These are phyloP conservation scores for Beroe forskalii DNA, from an alignment of 37 sponge, comb jelly and placozoan genomes.

Conservation along the genomic window DNA sequence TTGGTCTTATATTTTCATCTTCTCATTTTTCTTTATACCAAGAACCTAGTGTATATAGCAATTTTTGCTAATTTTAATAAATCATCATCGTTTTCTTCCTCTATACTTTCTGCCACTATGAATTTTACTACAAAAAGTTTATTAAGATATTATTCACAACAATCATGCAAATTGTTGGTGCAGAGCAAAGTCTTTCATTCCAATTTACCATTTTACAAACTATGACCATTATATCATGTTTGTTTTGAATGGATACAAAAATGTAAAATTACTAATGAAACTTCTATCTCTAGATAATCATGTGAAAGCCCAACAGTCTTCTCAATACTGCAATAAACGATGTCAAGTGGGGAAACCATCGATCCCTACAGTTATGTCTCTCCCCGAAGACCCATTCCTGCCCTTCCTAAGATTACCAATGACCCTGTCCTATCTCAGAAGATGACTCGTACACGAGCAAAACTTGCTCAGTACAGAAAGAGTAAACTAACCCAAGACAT, in stretches of 20 bases:
- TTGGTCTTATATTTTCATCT: too few relatives aligned
- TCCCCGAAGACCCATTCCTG: constrained; percentile 34
- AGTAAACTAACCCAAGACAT: constrained; percentile 59
- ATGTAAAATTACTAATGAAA: neutral
- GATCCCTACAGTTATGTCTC: constrained; percentile 59
- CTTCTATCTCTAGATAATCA: neutral
- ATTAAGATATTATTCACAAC: too few relatives aligned
- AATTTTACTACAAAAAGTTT: too few relatives aligned
- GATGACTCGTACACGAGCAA: constrained; percentile 34
- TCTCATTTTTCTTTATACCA: too few relatives aligned
- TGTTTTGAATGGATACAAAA: neutral
- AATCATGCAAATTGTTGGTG: too few relatives aligned
- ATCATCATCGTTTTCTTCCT: too few relatives aligned
- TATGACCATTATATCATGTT: too few relatives aligned
- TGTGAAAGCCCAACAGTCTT: neutral
- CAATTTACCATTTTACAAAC: too few relatives aligned
- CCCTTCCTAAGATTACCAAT: constrained; percentile 33
- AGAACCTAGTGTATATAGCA: too few relatives aligned
- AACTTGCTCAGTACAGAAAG: constrained; percentile 36
- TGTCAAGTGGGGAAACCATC: constrained; percentile 4
- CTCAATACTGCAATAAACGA: neutral
- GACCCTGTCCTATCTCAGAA: constrained; percentile 27
- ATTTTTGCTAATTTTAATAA: too few relatives aligned
- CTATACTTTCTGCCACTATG: too few relatives aligned
- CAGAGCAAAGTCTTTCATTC: too few relatives aligned